Evolutionary conservation across 2,113 vertebrate species (phyloP).

Genomic region (Microtus pennsylvanicus): DNA sequence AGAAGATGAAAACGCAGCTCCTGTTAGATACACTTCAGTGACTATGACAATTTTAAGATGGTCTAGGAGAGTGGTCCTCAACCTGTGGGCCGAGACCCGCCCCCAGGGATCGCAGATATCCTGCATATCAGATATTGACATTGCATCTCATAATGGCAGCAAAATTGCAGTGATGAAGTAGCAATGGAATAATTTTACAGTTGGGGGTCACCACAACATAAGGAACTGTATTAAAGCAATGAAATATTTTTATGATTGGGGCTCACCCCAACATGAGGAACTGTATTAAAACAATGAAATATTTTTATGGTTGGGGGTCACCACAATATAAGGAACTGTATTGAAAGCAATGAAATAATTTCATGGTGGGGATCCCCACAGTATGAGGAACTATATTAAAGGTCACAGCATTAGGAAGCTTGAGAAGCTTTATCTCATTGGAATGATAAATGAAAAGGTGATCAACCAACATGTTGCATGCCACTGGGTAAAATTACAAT

Average conservation of each 20-base stretch:
- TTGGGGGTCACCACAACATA: background rate
- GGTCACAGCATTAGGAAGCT: background rate
- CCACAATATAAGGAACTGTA: no score
- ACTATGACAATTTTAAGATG: background rate
- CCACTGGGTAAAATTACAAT: background rate
- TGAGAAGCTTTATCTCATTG: background rate
- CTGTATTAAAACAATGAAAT: background rate
- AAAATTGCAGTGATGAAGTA: background rate
- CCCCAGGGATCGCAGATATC: background rate
- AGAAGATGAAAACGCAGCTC: background rate
- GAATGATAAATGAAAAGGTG: background rate
- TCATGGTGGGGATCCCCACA: background rate
- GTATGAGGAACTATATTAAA: background rate
- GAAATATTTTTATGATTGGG: no score
- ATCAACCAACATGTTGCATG: background rate
- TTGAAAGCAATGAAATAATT: no score
- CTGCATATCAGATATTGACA: background rate
- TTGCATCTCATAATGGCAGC: background rate
- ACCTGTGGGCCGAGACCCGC: background rate
- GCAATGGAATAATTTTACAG: background rate
- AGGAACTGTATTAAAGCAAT: no score
- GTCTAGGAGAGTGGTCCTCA: background rate
- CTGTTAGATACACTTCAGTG: background rate
- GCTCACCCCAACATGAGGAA: no score
- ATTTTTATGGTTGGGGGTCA: background rate